A percentile compares a stretch with the other conserved stretches of the same genome.
Conservation (phyloP, 2,888 invertebrate species). For the Drepana falcataria region DNA sequence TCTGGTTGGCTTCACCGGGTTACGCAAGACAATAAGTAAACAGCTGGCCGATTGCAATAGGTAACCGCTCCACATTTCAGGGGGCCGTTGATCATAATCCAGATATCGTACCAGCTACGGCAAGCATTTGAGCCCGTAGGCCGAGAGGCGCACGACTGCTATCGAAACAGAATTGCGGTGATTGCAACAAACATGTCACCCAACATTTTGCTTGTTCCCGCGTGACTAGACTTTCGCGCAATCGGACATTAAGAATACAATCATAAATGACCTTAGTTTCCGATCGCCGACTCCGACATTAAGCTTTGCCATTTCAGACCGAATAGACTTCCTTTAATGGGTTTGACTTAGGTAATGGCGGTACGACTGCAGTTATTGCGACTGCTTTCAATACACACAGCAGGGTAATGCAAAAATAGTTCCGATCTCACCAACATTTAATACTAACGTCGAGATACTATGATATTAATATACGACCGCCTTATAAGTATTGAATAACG, state of each 20-base stretch:
- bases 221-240: conserved; percentile 61
- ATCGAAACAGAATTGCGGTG: conserved; percentile 71
- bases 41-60: conserved; percentile 65
- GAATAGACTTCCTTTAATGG: conserved; percentile 26
- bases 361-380: background rate
- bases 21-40: conserved; percentile 71
- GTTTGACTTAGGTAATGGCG: conserved; percentile 3
- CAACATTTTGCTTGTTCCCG: conserved; percentile 39
- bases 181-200: conserved; percentile 46
- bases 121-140: conserved; percentile 59
- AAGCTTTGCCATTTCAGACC: conserved; percentile 23
- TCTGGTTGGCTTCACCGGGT: conserved; percentile 63
- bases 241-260: conserved; percentile 52
- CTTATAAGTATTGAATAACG: conserved; percentile 35
- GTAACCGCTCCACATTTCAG: conserved; percentile 54
- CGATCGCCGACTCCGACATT: conserved; percentile 40
- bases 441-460: conserved; percentile 12
- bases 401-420: background rate
- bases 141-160: conserved; percentile 62
- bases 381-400: background rate
- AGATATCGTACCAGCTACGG: conserved; percentile 61
- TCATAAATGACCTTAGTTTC: conserved; percentile 43
- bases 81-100: conserved; percentile 64
- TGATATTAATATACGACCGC: conserved; percentile 27
- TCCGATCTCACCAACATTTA: conserved; percentile 7